phyloP scores from a whole-genome alignment of 2,113 vertebrate species.

The Nibea albiflora region DNA sequence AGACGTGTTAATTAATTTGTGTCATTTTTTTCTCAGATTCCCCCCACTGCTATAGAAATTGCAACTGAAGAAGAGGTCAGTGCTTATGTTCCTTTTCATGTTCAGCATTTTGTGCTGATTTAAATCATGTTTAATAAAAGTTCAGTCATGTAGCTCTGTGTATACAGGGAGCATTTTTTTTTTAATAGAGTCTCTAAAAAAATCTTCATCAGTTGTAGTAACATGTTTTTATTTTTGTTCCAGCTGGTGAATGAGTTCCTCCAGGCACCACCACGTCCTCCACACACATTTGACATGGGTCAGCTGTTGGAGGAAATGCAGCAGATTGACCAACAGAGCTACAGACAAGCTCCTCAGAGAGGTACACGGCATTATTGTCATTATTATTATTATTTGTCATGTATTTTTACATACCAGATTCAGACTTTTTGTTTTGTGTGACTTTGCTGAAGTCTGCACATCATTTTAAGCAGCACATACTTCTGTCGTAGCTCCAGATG shows the following conservation, averaged over 20 bases:
- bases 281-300: conserved; percentile 98
- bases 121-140: background rate
- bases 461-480: background rate
- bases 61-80: conserved; percentile 94
- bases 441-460: background rate
- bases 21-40: conserved; percentile 82
- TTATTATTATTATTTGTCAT: too few relatives aligned
- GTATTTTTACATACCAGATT: background rate
- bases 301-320: conserved; percentile 98
- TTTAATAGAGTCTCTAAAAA: background rate
- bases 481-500: conserved; percentile 89
- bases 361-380: conserved; percentile 76
- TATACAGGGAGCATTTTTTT: background rate
- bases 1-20: background rate
- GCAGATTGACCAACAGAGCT: conserved; percentile 96
- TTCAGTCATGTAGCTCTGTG: background rate
- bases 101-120: background rate
- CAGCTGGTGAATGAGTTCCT: conserved; percentile 97
- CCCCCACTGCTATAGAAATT: conserved; percentile 91
- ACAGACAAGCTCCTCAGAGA: conserved; percentile 95
- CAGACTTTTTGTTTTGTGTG: background rate
- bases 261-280: conserved; percentile 90
- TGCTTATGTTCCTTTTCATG: background rate
- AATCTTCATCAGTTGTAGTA: background rate
- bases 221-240: conserved; percentile 22